Base-by-base conservation (phyloP, 2,113 vertebrate species). In the Halcyon malimbica region DNA sequence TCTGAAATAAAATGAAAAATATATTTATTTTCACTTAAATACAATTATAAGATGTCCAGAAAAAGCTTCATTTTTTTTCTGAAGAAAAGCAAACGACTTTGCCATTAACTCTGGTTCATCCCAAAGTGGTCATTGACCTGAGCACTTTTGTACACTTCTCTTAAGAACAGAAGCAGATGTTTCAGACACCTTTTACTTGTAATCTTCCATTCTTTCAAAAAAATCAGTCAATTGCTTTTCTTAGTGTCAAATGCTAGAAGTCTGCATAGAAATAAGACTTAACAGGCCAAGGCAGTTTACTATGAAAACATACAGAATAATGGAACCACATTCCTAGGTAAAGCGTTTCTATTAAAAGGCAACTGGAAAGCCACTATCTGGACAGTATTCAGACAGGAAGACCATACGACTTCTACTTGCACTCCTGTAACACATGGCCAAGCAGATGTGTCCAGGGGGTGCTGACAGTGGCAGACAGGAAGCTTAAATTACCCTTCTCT, bases 1-100 rank as follows among this genome's bases (percentile, higher is more conserved):
- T 98, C 99, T 99, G 96, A 35, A 96, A 96, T 73, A 84, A 83
- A 90, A 96, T 16, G 39, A 6, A 65, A 51, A 51, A 51, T 18
- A 69, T 6, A 12, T 70, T 83, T 82, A 53, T 3, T 75, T 16
- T 37, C 50, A 74, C 12, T 73, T 69, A 53, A 2, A 73, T 23
- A 42, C 7, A 50, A 71, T 33, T 73, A 9, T 51, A 74, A 56
- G 25, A 57, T 29, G 19, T 42, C 7, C 33, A 60, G n/a, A 68
- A 84, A 77, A 82, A 50, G 10, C 3, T 37, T 70, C 16, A 2
- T 3, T 44, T 63, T 68, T 48, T 51, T 53, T 56, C 69, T 51
- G 29, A 93, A 73, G 33, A 67, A 80, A 89, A 78, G 23, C 11
- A 80, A 60, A 51, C 3, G 3, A 62, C 6, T 69, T 73, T 15